Evolutionary conservation across 2,888 invertebrate species (phyloP), one percentile per base, ranked within the genome.

Genomic region (Prostheceraeus crozeri): DNA sequence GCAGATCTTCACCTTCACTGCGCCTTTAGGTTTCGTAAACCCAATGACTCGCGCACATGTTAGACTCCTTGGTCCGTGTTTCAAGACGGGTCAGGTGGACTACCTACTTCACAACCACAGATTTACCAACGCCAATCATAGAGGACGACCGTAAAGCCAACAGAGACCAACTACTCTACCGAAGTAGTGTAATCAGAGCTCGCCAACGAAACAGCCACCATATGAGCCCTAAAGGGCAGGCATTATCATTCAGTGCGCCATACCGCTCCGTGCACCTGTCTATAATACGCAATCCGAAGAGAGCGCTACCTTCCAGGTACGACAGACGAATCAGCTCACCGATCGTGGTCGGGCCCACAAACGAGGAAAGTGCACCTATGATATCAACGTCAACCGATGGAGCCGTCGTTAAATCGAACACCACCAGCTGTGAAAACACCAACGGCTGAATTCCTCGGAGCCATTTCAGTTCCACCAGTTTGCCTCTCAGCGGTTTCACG

Each of bases 31-130:
- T 80, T 81, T 79, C 71, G 70, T 65, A 66, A 57, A 77, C 82
- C 81, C 82, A 79, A 80, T 80, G 81, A 83, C 83, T 84, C 79
- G 83, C 83, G 80, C 78, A 82, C 81, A 81, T 81, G 82, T 79
- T 82, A 81, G 80, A 83, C 83, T 83, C 82, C 82, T 83, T 83
- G 82, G 83, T 83, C 82, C 82, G 82, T 84, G 82, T 83, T 84
- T 83, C 83, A 83, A 84, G 83, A 83, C 83, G 83, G 83, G 83
- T 82, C 83, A 78, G 67, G 66, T 65, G 65, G 67, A 64, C 53
- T 52, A 56, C 65, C 68, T 63, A 63, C 65, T 63, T 59, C 62
- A 56, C 56, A 59, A 62, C 62, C 64, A 65, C 66, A 48, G 65
- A 63, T 62, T 62, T 54, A 33, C 10, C 25, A 48, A 10, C 33